Conservation (phyloP, 2,797 vertebrate species). For the Ammospiza maritima region DNA sequence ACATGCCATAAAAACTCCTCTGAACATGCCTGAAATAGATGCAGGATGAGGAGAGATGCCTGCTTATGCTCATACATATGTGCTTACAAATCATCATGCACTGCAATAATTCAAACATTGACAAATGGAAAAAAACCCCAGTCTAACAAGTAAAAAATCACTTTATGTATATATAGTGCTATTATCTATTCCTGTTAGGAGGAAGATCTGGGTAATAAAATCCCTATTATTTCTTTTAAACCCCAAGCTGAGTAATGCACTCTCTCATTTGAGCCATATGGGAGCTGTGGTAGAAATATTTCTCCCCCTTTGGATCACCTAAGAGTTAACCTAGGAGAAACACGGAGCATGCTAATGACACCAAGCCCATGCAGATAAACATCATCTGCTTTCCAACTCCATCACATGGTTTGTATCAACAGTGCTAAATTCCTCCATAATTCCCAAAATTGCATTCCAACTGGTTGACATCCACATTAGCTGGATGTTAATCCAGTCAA, state of each 20-base stretch:
- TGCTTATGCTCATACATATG: not conserved
- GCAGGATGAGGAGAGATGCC: not conserved
- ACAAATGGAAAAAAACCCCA: not conserved
- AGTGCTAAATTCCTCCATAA: conserved; percentile 58
- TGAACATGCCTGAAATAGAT: not conserved
- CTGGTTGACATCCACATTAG: conserved; percentile 72
- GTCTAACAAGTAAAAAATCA: not conserved
- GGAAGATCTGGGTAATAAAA: not conserved
- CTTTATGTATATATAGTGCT: not conserved
- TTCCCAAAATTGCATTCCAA: conserved; percentile 75
- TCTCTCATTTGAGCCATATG: not conserved
- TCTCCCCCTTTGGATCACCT: not conserved
- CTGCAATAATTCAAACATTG: not conserved
- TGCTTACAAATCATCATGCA: not conserved
- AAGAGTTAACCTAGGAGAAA: conserved; percentile 58
- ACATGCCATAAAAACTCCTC: not conserved
- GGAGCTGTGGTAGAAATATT: not conserved
- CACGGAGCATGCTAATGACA: conserved; percentile 16
- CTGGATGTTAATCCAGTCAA: conserved; percentile 73
- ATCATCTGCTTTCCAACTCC: conserved; percentile 31
- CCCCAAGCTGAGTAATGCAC: not conserved
- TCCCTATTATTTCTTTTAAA: not conserved
- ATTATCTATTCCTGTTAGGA: not conserved
- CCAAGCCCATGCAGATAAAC: conserved; percentile 47
- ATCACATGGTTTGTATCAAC: conserved; percentile 78